Base-by-base conservation (phyloP, 1,140 invertebrate genomes). In the Diorhabda carinulata region DNA sequence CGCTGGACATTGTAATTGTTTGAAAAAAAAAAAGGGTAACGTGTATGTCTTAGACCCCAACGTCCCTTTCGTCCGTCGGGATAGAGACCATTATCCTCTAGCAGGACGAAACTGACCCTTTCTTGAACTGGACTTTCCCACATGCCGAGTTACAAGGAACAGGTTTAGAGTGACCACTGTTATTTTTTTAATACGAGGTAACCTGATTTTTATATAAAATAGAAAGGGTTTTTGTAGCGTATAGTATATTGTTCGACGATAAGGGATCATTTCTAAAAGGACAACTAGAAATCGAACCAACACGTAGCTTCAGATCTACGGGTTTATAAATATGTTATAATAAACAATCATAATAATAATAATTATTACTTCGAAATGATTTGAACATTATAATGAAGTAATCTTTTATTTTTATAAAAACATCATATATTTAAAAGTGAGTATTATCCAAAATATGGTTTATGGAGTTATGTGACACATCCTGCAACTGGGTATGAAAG, bases 1-100 rank as follows among this genome's bases (percentile, higher is more conserved):
- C 60, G 42, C 70, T 70, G 71, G 69, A 70, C 70, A 74, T 74
- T 70, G 74, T 70, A 73, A 75, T 70, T 69, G 72, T 75, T 71
- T 69, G 71, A 65, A 71, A 71, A 25, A 25, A 25, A 25, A 25
- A 25, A 73, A 68, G 70, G 69, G 68, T 67, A 44, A 58, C 56
- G 63, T 47, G 56, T 70, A 43, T 61, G 56, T 69, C 45, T 67
- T 45, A 57, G 59, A 45, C 8, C n/a, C 7, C 44, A 42, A 9
- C 40, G 52, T 47, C 52, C 57, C 45, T 64, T 57, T 52, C 45
- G 41, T 7, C 3, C 43, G 2, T n/a, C 8, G 3, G 5, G n/a
- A 70, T 70, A 73, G 67, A 68, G 73, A 57, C 57, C 43, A 62
- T 66, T 25, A 43, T 75, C 61, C 66, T 57, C 56, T 57, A 64